A percentile compares a stretch with the other conserved stretches of the same genome.
Evolutionary conservation across 2,888 invertebrate species (phyloP).

Genomic region (Agrochola lota): DNA sequence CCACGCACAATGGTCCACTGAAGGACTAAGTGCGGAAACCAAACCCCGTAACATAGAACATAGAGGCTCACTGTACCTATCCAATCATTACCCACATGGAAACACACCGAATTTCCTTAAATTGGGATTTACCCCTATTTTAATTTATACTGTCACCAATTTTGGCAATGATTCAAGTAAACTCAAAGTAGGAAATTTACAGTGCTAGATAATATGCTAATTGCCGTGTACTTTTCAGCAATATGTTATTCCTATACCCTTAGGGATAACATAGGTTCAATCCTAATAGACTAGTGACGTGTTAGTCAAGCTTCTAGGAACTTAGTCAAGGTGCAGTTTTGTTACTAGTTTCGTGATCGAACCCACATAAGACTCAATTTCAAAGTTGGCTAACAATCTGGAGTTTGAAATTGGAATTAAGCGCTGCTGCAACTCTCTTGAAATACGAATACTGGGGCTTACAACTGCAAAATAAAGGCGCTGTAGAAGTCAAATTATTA

Average conservation of each 20-base stretch:
- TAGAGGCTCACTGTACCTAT: no score
- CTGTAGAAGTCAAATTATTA: no score
- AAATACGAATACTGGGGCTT: not conserved
- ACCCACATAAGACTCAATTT: conserved; percentile 12
- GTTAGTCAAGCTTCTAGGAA: not conserved
- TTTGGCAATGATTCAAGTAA: not conserved
- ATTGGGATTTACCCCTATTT: not conserved
- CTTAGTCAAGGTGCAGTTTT: not conserved
- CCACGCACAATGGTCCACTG: no score
- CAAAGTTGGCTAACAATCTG: conserved; percentile 7
- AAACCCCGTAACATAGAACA: no score
- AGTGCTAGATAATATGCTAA: not conserved
- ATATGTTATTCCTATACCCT: not conserved
- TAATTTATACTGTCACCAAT: not conserved
- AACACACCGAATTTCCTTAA: not conserved
- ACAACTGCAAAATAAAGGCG: not conserved
- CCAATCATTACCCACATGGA: not conserved
- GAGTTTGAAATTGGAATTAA: conserved; percentile 10
- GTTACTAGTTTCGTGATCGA: not conserved
- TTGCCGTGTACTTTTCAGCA: not conserved
- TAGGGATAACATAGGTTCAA: not conserved
- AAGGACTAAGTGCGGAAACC: no score
- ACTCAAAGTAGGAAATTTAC: not conserved
- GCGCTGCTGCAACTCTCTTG: not conserved
- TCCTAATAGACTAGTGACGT: not conserved